These are phyloP conservation scores for Pithys albifrons DNA, from an alignment of 2,113 vertebrate species.

Conservation along the genomic window DNA sequence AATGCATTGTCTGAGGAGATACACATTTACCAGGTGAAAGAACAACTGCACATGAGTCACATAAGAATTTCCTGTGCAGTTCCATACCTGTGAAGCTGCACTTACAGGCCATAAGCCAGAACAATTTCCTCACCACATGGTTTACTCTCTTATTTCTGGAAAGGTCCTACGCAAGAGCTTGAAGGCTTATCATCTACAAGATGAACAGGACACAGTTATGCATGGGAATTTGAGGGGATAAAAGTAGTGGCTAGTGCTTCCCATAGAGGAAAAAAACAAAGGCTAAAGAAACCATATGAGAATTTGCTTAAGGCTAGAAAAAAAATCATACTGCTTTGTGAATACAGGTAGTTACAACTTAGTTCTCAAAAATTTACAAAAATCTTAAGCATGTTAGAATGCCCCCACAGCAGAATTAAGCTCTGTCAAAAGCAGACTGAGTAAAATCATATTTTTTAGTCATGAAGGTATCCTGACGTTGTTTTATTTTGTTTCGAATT, in stretches of 20 bases:
- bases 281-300: background rate
- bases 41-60: background rate
- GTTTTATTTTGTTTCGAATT: background rate
- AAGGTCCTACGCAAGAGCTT: background rate
- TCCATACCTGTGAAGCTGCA: background rate
- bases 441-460: background rate
- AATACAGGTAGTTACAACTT: background rate
- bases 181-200: background rate
- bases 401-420: background rate
- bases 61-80: background rate
- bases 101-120: accelerated
- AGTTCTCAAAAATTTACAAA: background rate
- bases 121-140: background rate
- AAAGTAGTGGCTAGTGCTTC: background rate
- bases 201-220: background rate
- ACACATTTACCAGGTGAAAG: background rate
- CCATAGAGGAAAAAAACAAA: background rate
- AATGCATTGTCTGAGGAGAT: background rate
- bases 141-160: background rate
- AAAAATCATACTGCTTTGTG: background rate
- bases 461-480: background rate
- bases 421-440: background rate
- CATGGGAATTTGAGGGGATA: background rate
- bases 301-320: background rate
- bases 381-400: background rate